A percentile compares a stretch with the other conserved stretches of the same genome.
phyloP scores from a whole-genome alignment of 2,888 invertebrate species.

The Spilosoma lubricipeda region DNA sequence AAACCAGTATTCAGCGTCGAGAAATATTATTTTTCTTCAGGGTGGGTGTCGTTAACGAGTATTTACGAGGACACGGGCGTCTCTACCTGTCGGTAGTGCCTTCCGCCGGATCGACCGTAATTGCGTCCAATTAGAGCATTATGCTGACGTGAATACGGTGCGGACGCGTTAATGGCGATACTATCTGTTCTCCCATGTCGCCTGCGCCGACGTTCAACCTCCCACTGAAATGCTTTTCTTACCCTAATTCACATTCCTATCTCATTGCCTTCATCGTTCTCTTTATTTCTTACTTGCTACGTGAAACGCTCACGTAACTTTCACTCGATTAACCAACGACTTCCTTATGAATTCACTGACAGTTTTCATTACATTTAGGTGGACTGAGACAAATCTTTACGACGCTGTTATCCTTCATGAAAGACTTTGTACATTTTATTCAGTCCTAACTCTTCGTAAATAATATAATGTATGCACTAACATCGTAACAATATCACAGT shows the following conservation, averaged over 20 bases:
- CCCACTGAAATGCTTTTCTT: slow-evolving; percentile 73
- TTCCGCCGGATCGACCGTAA: slow-evolving; percentile 81
- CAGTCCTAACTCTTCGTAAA: slow-evolving; percentile 58
- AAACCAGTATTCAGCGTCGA: slow-evolving; percentile 73
- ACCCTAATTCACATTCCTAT: slow-evolving; percentile 80
- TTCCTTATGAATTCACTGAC: slow-evolving; percentile 73
- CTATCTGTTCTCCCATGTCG: slow-evolving; percentile 71
- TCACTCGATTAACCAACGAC: slow-evolving; percentile 79
- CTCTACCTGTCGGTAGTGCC: slow-evolving; percentile 81
- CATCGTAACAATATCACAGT: slow-evolving; percentile 28
- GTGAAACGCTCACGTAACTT: slow-evolving; percentile 80
- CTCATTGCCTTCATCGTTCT: slow-evolving; percentile 71
- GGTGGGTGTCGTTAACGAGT: slow-evolving; percentile 82
- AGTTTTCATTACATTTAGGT: slow-evolving; percentile 70
- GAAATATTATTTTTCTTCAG: slow-evolving; percentile 83
- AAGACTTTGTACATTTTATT: slow-evolving; percentile 52
- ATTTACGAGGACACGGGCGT: slow-evolving; percentile 82
- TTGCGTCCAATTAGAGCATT: slow-evolving; percentile 86
- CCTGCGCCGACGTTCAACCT: slow-evolving; percentile 56
- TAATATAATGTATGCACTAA: slow-evolving; percentile 45
- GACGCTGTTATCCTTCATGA: slow-evolving; percentile 62
- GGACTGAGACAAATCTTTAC: slow-evolving; percentile 65
- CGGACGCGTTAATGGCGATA: slow-evolving; percentile 82
- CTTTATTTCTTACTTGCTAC: slow-evolving; percentile 75
- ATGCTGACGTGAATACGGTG: slow-evolving; percentile 85